Base-by-base conservation (phyloP, 2,113 vertebrate genomes). In the Rhabdornis inornatus region DNA sequence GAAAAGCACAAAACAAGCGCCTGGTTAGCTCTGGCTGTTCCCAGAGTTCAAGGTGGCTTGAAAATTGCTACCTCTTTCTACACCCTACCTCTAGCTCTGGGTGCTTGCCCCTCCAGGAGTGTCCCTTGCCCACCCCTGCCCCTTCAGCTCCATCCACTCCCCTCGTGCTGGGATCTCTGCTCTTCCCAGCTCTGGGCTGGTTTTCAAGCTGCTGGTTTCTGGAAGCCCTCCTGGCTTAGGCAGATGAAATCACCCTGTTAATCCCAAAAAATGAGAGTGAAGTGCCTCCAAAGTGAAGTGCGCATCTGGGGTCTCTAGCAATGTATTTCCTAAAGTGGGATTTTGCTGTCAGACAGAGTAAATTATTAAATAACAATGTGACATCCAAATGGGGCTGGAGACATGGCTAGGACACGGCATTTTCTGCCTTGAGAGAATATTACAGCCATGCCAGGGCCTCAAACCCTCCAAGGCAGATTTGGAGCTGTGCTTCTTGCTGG, bases 191-290 rank as follows among this genome's bases (percentile, higher is more conserved):
- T 57, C 47, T 20, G 16, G 12, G 35, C 23, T 77, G 39, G 9
- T 92, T 93, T 92, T 90, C 66, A 80, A 74, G 59, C 59, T 87
- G 80, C 30, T 72, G 70, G 11, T 68, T 96, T 61, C 89, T 94
- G 44, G 65, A 85, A 93, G 28, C 30, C 20, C 50, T 84, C 63
- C 71, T 0, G 0, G 35, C 27, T 77, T 70, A 86, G 57, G 79
- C 61, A 90, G 87, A 94, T 74, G 60, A 88, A 91, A 92, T 88
- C 72, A 52, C 44, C 6, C 70, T 61, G 74, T 59, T 95, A 88
- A 90, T 95, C 94, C 90, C 15, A 4, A 35, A 35, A 91, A 82
- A 81, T 78, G 31, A 90, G 84, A 94, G 89, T 64, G 81, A 92
- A 90, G 57, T 52, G 42, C 47, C 39, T 91, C 44, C 10, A 9